phyloP scores from a whole-genome alignment of 2,888 invertebrate genomes.

The Rotaria socialis region DNA sequence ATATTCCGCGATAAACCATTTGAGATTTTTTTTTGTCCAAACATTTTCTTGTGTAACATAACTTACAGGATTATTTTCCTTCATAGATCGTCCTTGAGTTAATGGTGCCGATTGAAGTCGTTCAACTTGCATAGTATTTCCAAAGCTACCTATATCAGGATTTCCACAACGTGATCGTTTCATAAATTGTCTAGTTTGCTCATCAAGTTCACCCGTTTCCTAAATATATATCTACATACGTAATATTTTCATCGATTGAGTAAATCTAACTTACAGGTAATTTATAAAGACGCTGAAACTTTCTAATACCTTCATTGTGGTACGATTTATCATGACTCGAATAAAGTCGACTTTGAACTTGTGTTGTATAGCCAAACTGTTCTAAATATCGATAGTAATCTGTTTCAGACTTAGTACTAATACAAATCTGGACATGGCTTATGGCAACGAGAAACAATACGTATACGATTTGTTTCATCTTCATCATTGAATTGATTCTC shows the following conservation, averaged over 20 bases:
- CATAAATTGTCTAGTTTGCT: background rate
- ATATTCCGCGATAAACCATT: conserved; percentile 30
- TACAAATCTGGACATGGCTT: background rate
- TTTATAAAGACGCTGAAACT: conserved; percentile 14
- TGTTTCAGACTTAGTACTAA: background rate
- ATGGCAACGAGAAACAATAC: background rate
- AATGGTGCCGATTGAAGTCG: background rate
- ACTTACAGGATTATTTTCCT: background rate
- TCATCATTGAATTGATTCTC: background rate
- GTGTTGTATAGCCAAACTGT: conserved; percentile 3
- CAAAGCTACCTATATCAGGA: background rate
- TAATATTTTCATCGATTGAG: background rate
- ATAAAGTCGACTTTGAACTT: background rate
- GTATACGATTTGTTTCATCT: background rate
- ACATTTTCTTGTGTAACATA: background rate
- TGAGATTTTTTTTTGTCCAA: background rate
- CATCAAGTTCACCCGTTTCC: conserved; percentile 28
- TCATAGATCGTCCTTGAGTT: background rate
- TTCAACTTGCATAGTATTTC: background rate
- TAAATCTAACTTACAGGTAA: background rate
- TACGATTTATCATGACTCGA: background rate
- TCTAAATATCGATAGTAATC: conserved; percentile 15
- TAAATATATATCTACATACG: background rate
- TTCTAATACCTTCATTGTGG: background rate
- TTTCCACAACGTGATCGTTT: background rate